Conservation (phyloP, 1,140 invertebrate genomes). For the Eupristina koningsbergeri region DNA sequence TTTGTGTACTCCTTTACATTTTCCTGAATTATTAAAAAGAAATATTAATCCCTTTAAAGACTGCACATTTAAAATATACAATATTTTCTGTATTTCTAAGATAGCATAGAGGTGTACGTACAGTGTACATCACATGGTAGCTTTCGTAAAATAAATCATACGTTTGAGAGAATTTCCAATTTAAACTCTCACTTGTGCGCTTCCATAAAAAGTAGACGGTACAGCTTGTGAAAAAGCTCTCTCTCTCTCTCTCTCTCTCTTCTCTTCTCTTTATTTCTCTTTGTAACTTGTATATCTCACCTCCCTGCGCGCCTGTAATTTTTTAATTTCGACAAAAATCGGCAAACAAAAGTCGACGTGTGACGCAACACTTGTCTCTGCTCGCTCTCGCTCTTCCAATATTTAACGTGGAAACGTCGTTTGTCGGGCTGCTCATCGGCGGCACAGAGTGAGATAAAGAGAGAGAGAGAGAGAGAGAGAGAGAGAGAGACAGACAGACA, state of each 20-base stretch:
- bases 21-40: background rate
- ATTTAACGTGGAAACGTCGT: slow-evolving; percentile 19
- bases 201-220: slow-evolving; percentile 2
- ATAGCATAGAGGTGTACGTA: background rate
- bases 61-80: background rate
- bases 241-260: background rate
- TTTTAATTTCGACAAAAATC: slow-evolving; percentile 37
- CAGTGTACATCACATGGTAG: background rate
- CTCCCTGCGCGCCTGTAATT: slow-evolving; percentile 4
- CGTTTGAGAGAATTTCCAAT: slow-evolving; percentile 39
- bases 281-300: background rate
- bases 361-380: background rate
- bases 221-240: slow-evolving; percentile 4
- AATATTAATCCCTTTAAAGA: slow-evolving; percentile 18
- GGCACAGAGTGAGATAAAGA: background rate
- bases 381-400: background rate
- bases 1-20: background rate
- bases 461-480: slow-evolving; percentile 15
- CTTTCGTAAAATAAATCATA: slow-evolving; percentile 34
- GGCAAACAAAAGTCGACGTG: slow-evolving; percentile 35
- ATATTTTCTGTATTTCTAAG: background rate
- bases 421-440: slow-evolving; percentile 7
- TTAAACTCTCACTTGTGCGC: background rate
- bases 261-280: background rate
- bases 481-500: slow-evolving; percentile 16